Base-by-base conservation (phyloP, 1,140 invertebrate genomes). In the Heliconius nattereri region DNA sequence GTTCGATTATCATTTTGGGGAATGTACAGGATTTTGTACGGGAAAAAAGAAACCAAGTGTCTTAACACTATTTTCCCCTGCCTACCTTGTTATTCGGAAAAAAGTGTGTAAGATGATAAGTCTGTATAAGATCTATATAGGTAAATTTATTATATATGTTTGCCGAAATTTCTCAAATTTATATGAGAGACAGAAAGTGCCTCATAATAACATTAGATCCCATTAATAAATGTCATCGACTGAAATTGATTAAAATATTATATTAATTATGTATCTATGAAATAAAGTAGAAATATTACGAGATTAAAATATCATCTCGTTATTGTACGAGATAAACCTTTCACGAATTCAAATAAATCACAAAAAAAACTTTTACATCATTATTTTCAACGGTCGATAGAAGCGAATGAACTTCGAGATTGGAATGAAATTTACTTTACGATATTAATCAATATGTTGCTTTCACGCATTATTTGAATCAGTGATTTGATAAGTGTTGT, bases 321-420 rank as follows among this genome's bases (percentile, higher is more conserved):
- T 57, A 57, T 57, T 66, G 57, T 23, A 26, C 8, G 11, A 66
- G 57, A 66, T 66, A 66, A 66, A 66, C 57, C 23, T 66, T 66
- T 66, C 20, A 66, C 23, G 11, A 66, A 66, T 66, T 66, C 57
- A 23, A 66, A 66, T 66, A 66, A 66, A 66, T 66, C 29, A 29
- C 57, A 52, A 52, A 52, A 23, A 66, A 66, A 66, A 66, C 57
- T 66, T 66, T 66, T 29, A 29, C 57, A 26, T 66, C 57, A 66
- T 66, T 66, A 66, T 66, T 66, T 66, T 29, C 57, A 66, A 66
- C 29, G 57, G 57, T 66, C 57, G 57, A 57, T 57, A 26, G 23
- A 66, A 29, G 57, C 57, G 57, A 66, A 66, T 66, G 57, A 66
- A 66, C 57, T 66, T 66, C 57, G 23, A 66, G 9, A 26, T n/a